Conservation (phyloP, 2,888 invertebrate genomes). For the Lottia scabra region DNA sequence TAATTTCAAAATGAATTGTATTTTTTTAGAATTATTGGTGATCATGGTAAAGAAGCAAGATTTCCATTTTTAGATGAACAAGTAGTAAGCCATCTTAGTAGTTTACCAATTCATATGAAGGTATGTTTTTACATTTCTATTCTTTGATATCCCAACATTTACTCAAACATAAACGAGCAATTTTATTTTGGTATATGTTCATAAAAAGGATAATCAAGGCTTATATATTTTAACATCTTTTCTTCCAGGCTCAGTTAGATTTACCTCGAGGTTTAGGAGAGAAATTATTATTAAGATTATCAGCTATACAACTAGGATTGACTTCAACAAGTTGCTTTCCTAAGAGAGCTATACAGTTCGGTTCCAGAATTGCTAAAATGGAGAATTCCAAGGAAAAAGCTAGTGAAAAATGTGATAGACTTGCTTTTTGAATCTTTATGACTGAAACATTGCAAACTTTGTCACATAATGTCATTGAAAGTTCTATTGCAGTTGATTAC, state of each 20-base stretch:
- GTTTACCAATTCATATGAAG: slow-evolving; percentile 70
- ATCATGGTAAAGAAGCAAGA: slow-evolving; percentile 81
- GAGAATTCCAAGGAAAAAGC: slow-evolving; percentile 90
- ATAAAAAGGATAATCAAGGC: too few relatives aligned
- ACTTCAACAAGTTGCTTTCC: slow-evolving; percentile 75
- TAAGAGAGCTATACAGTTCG: slow-evolving; percentile 97
- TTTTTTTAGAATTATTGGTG: slow-evolving; percentile 81
- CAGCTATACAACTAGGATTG: slow-evolving; percentile 67
- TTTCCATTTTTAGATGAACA: slow-evolving; percentile 77
- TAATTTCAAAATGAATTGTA: neutral
- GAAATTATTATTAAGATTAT: slow-evolving; percentile 83
- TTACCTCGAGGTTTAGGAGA: slow-evolving; percentile 85
- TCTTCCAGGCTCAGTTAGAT: slow-evolving; percentile 56
- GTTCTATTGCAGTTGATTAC: too few relatives aligned
- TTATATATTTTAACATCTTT: neutral
- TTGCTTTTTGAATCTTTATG: slow-evolving; percentile 13
- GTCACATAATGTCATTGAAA: too few relatives aligned
- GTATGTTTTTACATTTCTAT: slow-evolving; percentile 50
- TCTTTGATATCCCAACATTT: too few relatives aligned
- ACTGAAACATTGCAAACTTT: too few relatives aligned
- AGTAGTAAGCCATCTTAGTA: slow-evolving; percentile 72
- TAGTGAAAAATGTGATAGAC: slow-evolving; percentile 76
- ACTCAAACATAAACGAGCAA: too few relatives aligned
- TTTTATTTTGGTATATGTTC: too few relatives aligned
- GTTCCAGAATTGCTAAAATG: slow-evolving; percentile 85